Percentiles rank a stretch among this genome's conserved stretches.
These are phyloP conservation scores for Chesias legatella DNA, from an alignment of 2,888 invertebrate genomes.

Conservation along the genomic window DNA sequence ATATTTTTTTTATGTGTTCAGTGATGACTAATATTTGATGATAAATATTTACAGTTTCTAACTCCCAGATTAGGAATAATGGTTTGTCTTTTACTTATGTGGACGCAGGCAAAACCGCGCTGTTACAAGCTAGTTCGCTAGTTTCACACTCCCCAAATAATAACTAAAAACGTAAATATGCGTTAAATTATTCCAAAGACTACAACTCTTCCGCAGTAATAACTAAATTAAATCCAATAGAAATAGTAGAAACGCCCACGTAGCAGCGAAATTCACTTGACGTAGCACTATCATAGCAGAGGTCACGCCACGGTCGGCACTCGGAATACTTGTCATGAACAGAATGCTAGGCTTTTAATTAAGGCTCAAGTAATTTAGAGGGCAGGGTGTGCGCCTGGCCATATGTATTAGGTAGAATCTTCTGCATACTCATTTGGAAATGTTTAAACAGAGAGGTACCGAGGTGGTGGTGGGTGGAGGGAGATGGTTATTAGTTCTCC, in stretches of 20 bases:
- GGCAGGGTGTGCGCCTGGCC: slow-evolving; percentile 61
- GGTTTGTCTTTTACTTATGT: no score
- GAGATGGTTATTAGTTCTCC: slow-evolving; percentile 76
- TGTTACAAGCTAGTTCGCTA: no score
- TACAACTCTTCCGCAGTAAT: slow-evolving; percentile 9
- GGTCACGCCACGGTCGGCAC: slow-evolving; percentile 42
- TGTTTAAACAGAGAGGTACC: slow-evolving; percentile 67
- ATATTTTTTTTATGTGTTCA: no score
- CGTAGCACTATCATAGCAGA: slow-evolving; percentile 54
- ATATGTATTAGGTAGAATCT: slow-evolving; percentile 67
- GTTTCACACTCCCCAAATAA: no score
- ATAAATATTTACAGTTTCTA: no score
- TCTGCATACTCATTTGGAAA: slow-evolving; percentile 79
- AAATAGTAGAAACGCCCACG: slow-evolving; percentile 29
- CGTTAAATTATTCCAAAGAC: no score
- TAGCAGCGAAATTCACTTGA: slow-evolving; percentile 51
- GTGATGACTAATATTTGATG: no score
- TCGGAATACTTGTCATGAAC: slow-evolving; percentile 77
- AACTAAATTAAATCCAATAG: slow-evolving; percentile 33
- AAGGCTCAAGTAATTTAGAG: slow-evolving; percentile 76
- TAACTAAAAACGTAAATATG: no score
- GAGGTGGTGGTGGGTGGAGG: slow-evolving; percentile 41
- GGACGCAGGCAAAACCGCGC: no score
- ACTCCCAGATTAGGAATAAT: no score
- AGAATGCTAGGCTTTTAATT: slow-evolving; percentile 78